Evolutionary conservation across 2,888 invertebrate species (phyloP), one percentile per base, ranked within the genome.

Genomic region (Chrysolina americana): DNA sequence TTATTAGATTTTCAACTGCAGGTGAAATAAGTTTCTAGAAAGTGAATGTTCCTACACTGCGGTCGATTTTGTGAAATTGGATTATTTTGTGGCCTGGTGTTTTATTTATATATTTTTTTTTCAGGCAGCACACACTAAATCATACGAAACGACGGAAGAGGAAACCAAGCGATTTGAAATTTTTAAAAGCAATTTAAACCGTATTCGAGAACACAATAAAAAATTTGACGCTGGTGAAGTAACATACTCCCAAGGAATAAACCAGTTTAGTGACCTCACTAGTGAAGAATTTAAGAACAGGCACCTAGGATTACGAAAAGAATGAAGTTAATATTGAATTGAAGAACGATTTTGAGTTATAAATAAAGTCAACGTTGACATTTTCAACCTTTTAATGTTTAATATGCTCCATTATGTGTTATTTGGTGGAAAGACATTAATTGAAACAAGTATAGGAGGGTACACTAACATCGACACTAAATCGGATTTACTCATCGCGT

Each of bases 201-300:
- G 13, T 9, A 75, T 80, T 41, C 50, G 48, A 13, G 79, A 74
- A 19, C 80, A 80, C 56, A 79, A 80, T 62, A 65, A 75, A 36
- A 80, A 79, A 73, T 77, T 41, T 41, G 71, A 66, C 8, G 63
- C 41, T 28, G 80, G 80, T 17, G 74, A 80, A 74, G 73, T 70
- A 13, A 65, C 77, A 6, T 79, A 65, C 44, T 73, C 65, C 19
- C 59, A 73, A 62, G 78, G 75, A 11, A 63, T 80, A 11, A 80
- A 80, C 15, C 65, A 75, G 23, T 79, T 80, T 59, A 50, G 76
- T 8, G 80, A 80, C 71, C 70, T 77, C 56, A 76, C 80, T 28
- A 41, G 36, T 9, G 75, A 78, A 21, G 80, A 80, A 59, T 80
- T 77, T 48, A 75, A 70, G 21, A 44, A 68, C 4, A 13, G 13